These are phyloP conservation scores for Trichomycterus rosablanca DNA, from an alignment of 2,113 vertebrate genomes.

Conservation along the genomic window DNA sequence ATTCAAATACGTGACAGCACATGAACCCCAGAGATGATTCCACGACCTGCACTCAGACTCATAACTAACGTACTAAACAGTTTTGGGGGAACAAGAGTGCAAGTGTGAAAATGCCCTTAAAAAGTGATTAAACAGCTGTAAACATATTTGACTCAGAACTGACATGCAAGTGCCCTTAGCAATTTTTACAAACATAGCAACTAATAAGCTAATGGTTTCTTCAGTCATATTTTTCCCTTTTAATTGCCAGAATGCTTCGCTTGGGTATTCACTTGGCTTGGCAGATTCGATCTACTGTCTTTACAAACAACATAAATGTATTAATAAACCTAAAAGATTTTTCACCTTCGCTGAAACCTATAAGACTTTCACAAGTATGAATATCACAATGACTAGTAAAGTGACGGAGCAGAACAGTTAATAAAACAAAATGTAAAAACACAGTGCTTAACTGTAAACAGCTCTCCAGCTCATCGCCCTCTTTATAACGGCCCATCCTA, in stretches of 20 bases:
- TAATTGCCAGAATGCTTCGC: conserved; percentile 12
- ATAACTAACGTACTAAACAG: no score
- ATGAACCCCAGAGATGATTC: no score
- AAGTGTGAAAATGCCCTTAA: not conserved
- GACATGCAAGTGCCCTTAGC: conserved; percentile 34
- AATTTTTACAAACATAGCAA: conserved; percentile 33
- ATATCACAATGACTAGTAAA: conserved; percentile 37
- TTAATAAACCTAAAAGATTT: not conserved
- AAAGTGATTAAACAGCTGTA: not conserved
- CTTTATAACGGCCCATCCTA: conserved; percentile 25
- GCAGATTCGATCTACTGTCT: conserved; percentile 5
- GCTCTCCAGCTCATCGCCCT: conserved; percentile 40
- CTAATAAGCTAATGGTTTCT: conserved; percentile 14
- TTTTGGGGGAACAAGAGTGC: conserved; percentile 2
- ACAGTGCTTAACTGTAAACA: conserved; percentile 51
- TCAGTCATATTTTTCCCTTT: conserved; percentile 22
- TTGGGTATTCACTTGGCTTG: not conserved
- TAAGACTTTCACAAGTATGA: conserved; percentile 28
- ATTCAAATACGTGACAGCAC: no score
- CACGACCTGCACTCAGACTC: no score
- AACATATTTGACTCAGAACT: conserved; percentile 38
- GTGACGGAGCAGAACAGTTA: conserved; percentile 42
- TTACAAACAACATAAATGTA: conserved; percentile 17
- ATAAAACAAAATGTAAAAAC: conserved; percentile 47
- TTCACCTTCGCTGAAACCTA: conserved; percentile 25